A percentile compares a stretch with the other conserved stretches of the same genome.
These are phyloP conservation scores for Sinopyrophorus schimmeli DNA, from an alignment of 2,888 invertebrate genomes.

Conservation along the genomic window DNA sequence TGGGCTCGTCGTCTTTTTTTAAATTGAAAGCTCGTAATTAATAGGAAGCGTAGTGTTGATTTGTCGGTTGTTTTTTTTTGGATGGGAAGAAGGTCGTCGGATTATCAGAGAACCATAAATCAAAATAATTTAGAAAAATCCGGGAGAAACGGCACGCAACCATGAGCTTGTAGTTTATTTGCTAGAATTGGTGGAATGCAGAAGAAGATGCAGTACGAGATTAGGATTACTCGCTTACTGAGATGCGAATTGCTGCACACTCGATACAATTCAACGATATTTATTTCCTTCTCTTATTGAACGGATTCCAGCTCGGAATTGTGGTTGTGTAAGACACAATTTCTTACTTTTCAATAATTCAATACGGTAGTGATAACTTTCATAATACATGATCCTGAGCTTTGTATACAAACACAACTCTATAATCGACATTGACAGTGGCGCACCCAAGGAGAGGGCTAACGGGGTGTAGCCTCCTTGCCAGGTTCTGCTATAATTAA, in stretches of 20 bases:
- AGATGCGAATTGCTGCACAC: conserved; percentile 36
- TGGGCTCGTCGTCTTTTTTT: too few species aligned
- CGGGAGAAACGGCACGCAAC: conserved; percentile 24
- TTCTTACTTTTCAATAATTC: conserved; percentile 20
- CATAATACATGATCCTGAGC: conserved; percentile 17
- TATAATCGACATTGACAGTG: too few species aligned
- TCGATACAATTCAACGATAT: conserved; percentile 39
- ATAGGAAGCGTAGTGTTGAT: too few species aligned
- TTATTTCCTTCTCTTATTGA: conserved; percentile 37
- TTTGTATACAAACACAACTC: conserved; percentile 20
- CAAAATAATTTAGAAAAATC: conserved; percentile 19
- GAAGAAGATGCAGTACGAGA: conserved; percentile 33
- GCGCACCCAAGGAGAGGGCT: too few species aligned
- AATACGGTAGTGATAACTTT: conserved; percentile 21
- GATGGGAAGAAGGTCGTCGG: too few species aligned
- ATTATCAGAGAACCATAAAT: too few species aligned
- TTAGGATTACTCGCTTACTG: conserved; percentile 37
- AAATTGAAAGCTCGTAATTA: too few species aligned
- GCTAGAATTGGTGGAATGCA: conserved; percentile 30
- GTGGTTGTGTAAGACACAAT: conserved; percentile 24
- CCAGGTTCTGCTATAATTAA: too few species aligned
- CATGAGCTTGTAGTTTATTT: conserved; percentile 27
- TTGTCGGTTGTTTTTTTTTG: too few species aligned
- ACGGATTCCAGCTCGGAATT: conserved; percentile 40
- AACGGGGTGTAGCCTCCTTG: too few species aligned